phyloP scores from a whole-genome alignment of 2,113 vertebrate genomes.

The Parotia lawesii region DNA sequence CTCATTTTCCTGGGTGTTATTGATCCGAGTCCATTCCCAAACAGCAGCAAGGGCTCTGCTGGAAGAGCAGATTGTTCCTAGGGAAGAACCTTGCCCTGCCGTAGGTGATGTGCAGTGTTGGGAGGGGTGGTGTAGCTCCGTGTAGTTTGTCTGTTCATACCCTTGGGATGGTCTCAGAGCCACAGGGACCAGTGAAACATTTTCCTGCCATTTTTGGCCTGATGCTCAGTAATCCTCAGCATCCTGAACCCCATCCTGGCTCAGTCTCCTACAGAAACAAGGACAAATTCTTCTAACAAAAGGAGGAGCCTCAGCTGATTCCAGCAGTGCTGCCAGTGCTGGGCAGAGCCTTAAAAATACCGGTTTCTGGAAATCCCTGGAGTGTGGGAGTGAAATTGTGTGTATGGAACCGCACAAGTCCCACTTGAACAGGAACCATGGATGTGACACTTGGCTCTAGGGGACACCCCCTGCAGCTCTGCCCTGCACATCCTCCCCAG shows the following conservation, averaged over 20 bases:
- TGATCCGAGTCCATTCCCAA: background rate
- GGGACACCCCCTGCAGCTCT: background rate
- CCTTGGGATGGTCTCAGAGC: background rate
- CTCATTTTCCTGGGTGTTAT: background rate
- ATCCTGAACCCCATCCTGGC: background rate
- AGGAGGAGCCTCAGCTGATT: conserved; percentile 18
- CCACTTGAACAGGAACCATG: background rate
- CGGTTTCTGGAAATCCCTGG: background rate
- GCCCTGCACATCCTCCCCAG: background rate
- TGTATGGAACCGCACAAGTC: background rate
- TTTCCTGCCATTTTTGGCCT: background rate
- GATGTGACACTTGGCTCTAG: background rate
- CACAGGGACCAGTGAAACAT: background rate
- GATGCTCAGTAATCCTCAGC: background rate
- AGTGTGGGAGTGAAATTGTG: background rate
- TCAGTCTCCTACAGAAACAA: background rate
- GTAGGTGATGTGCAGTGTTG: background rate
- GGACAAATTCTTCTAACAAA: background rate
- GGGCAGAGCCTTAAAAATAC: background rate
- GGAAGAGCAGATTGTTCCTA: background rate
- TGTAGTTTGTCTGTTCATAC: background rate
- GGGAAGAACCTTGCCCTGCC: background rate
- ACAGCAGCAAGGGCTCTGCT: background rate
- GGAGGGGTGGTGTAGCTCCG: background rate
- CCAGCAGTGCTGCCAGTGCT: background rate